Conservation (phyloP, 2,797 vertebrate species). For the Rhincodon typus region DNA sequence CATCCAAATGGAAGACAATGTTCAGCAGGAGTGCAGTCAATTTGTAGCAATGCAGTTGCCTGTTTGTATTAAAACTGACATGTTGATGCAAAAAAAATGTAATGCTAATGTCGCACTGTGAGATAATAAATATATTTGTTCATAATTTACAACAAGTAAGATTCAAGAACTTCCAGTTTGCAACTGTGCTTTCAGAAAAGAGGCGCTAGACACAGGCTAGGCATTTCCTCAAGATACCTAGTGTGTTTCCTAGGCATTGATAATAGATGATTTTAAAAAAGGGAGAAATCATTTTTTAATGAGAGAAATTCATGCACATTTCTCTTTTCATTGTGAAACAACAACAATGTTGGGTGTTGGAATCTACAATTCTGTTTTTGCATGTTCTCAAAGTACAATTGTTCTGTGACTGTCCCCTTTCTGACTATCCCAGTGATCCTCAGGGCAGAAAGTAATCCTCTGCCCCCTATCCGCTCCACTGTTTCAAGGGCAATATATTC, state of each 20-base stretch:
- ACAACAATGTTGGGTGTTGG: neutral
- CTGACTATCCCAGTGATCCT: neutral
- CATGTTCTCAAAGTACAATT: neutral
- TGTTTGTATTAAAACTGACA: constrained; percentile 28
- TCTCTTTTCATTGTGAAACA: neutral
- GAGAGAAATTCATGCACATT: neutral
- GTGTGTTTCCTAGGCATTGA: neutral
- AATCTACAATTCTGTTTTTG: neutral
- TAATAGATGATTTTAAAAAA: neutral
- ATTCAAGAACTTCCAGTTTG: neutral
- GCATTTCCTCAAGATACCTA: neutral
- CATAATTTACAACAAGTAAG: constrained; percentile 3
- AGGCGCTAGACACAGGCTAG: neutral
- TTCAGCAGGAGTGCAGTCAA: constrained; percentile 12
- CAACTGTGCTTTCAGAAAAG: neutral
- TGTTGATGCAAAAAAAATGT: constrained; percentile 32
- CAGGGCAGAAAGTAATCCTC: neutral
- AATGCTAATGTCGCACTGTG: constrained; percentile 20
- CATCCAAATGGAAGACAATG: constrained; percentile 6
- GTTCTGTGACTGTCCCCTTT: neutral
- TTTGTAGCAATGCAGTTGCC: neutral
- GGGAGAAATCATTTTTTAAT: neutral
- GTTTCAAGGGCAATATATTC: neutral
- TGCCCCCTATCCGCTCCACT: neutral
- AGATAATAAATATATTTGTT: constrained; percentile 32